Base-by-base conservation (phyloP, 2,888 invertebrate genomes). In the Apoderus coryli region DNA sequence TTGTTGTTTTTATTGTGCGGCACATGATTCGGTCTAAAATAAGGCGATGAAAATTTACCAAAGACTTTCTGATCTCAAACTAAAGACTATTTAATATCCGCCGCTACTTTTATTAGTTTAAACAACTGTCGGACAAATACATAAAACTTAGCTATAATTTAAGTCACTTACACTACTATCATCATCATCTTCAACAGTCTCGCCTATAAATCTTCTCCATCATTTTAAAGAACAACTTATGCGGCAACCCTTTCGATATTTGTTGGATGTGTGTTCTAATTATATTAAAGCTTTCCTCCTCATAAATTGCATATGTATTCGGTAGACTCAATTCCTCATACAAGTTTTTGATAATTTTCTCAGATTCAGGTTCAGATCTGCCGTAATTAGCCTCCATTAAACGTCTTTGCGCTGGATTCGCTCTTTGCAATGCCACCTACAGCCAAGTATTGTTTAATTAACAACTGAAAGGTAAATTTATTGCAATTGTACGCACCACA, bases 211-310 rank as follows among this genome's bases (percentile, higher is more conserved):
- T 76, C 52, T 76, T 82, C 40, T 81, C 75, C 43, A 88, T 61
- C 46, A 85, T 72, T 57, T 79, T 79, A 45, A 82, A 74, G 60
- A 88, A 88, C 31, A 85, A 56, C 38, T 78, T 71, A 46, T 84
- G 84, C 1, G 84, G 82, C 14, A 86, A 63, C 14, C 79, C 81
- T 19, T 78, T 69, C 1, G 82, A 80, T 41, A 80, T 75, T 59
- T 85, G 84, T 45, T 82, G 80, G 44, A 88, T 82, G 52, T 82
- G 82, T 4, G 78, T 79, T 47, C 72, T 73, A 42, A 86, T 74
- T 47, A 79, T 66, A 51, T 84, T 81, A 47, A 78, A 82, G 9
- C 76, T 79, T 46, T 84, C 77, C 49, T 85, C 81, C 59, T 89
- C 86, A 44, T 80, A 86, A 14, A 73, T 69, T 1, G 76, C 69